Conservation (phyloP, 2,797 vertebrate species). For the Danio kyathit region DNA sequence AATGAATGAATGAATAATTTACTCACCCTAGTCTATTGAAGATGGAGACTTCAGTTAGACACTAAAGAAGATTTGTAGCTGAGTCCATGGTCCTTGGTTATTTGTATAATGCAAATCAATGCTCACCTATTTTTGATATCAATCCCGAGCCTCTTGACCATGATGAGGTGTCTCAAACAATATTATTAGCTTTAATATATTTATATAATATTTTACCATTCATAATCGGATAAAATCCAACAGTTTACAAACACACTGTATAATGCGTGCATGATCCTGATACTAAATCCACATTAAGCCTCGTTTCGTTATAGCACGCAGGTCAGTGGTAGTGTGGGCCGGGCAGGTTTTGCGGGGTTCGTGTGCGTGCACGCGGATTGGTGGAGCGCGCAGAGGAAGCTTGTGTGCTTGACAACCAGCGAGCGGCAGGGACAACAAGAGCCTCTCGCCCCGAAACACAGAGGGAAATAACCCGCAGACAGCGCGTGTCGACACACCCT, state of each 20-base stretch:
- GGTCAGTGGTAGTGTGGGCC: neutral
- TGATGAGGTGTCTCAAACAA: too few species aligned
- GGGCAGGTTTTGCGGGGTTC: constrained; percentile 15
- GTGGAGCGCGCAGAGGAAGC: constrained; percentile 55
- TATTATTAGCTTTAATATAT: too few species aligned
- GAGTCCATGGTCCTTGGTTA: too few species aligned
- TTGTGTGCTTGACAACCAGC: constrained; percentile 69
- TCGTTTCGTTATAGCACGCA: neutral
- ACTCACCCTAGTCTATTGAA: too few species aligned
- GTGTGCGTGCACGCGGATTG: constrained; percentile 58
- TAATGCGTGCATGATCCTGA: neutral
- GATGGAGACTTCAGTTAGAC: too few species aligned
- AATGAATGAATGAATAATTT: too few species aligned
- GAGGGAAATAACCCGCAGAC: constrained; percentile 30
- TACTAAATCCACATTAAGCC: neutral
- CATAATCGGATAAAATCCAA: neutral
- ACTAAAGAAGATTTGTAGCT: too few species aligned
- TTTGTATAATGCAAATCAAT: too few species aligned
- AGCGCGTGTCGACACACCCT: constrained; percentile 45
- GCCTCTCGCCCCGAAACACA: neutral
- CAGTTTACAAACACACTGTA: constrained; percentile 1
- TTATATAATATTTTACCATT: too few species aligned
- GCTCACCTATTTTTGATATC: too few species aligned
- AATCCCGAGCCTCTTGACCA: too few species aligned
- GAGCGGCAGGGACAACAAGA: constrained; percentile 57